Conservation (phyloP, 2,797 vertebrate genomes). For the Manis crassicaudata region DNA sequence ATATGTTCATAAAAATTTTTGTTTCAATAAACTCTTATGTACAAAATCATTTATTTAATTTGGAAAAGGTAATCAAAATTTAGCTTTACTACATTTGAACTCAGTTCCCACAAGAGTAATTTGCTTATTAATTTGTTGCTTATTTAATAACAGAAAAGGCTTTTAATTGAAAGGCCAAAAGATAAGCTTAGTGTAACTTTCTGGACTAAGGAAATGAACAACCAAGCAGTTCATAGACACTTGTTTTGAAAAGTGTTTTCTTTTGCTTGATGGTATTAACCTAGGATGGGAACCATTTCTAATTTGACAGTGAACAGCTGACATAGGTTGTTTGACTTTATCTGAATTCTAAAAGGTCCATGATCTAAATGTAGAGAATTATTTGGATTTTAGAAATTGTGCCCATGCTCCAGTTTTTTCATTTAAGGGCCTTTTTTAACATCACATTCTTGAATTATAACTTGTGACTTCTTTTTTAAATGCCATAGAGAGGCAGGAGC, state of each 20-base stretch:
- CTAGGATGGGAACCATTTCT: background rate
- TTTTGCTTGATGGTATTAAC: background rate
- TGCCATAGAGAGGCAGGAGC: background rate
- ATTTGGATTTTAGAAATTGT: background rate
- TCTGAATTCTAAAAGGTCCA: background rate
- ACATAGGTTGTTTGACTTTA: background rate
- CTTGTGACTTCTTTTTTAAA: background rate
- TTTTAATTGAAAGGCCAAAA: background rate
- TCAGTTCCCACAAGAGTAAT: background rate
- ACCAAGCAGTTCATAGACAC: background rate
- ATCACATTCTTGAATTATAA: background rate
- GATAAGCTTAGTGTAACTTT: background rate
- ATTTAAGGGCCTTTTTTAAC: background rate
- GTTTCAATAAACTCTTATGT: background rate
- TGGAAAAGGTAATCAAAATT: conserved; percentile 13
- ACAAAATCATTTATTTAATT: conserved; percentile 38
- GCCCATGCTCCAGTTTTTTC: background rate
- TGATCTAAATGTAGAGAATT: background rate
- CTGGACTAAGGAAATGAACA: background rate
- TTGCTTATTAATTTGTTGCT: conserved; percentile 34
- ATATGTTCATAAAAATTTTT: background rate
- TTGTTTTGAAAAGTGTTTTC: background rate
- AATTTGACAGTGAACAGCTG: background rate
- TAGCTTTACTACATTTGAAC: background rate
- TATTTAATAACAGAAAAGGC: conserved; percentile 20